phyloP scores from a whole-genome alignment of 2,113 vertebrate genomes.

The Crypturellus undulatus region DNA sequence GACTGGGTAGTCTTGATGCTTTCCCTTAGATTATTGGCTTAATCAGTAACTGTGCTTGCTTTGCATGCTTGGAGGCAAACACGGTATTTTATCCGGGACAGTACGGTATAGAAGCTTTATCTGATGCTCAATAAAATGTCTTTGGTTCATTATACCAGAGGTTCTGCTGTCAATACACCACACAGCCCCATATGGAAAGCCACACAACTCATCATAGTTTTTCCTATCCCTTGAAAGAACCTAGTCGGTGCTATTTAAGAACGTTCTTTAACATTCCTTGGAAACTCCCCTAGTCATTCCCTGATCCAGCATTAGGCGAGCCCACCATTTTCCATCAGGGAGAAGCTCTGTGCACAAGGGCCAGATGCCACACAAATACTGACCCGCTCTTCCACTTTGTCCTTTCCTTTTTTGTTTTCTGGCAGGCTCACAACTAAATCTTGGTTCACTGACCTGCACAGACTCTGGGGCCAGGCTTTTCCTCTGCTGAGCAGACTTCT shows the following conservation, averaged over 20 bases:
- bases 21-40: too few species aligned
- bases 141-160: too few species aligned
- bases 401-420: not conserved
- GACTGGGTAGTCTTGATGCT: too few species aligned
- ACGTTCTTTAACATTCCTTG: not conserved
- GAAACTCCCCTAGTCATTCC: not conserved
- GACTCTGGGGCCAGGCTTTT: constrained; percentile 85
- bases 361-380: not conserved
- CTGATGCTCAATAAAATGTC: too few species aligned
- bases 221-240: not conserved
- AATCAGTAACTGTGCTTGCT: too few species aligned
- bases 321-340: not conserved
- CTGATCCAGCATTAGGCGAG: not conserved
- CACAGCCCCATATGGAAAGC: not conserved
- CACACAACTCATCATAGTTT: not conserved
- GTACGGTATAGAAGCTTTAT: too few species aligned
- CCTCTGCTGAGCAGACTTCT: constrained; percentile 94
- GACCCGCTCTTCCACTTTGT: not conserved
- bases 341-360: not conserved
- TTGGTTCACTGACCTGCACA: constrained; percentile 61
- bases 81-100: too few species aligned
- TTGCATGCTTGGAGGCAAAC: too few species aligned
- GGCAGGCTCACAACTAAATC: not conserved
- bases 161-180: too few species aligned
- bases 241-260: not conserved